Percentiles rank a stretch among this genome's conserved stretches.
These are phyloP conservation scores for Cephus runcator DNA, from an alignment of 2,888 invertebrate species.

Conservation along the genomic window DNA sequence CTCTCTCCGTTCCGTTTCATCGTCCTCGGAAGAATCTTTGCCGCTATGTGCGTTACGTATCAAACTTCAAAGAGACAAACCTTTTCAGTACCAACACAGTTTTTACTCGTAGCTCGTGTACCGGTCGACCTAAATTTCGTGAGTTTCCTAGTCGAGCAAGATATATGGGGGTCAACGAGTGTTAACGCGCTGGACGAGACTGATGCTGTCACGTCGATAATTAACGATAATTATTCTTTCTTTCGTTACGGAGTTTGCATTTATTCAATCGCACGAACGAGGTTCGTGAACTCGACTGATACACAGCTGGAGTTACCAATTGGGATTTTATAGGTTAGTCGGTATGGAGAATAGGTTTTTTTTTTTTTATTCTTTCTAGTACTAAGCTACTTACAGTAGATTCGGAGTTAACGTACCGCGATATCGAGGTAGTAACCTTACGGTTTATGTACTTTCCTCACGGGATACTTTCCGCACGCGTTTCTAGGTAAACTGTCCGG, in stretches of 20 bases:
- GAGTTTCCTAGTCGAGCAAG: neutral
- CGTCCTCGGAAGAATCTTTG: neutral
- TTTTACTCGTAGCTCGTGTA: neutral
- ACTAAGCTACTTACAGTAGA: neutral
- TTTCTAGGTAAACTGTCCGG: neutral
- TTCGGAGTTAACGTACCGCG: neutral
- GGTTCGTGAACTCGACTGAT: neutral
- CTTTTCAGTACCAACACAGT: neutral
- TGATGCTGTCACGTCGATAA: constrained; percentile 27
- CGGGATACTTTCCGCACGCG: neutral
- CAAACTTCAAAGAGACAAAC: neutral
- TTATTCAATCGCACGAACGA: neutral
- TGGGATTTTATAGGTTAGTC: neutral
- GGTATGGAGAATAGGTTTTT: neutral
- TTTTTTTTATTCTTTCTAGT: neutral
- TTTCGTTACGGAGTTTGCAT: neutral
- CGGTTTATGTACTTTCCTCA: neutral
- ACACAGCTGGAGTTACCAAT: neutral
- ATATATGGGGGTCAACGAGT: constrained; percentile 34
- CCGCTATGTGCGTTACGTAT: neutral
- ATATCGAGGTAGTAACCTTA: neutral
- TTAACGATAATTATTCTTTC: constrained; percentile 6
- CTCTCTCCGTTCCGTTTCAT: neutral
- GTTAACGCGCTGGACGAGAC: constrained; percentile 40
- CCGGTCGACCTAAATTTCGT: constrained; percentile 7